Evolutionary conservation across 1,140 invertebrate genomes (phyloP), one percentile per base, ranked within the genome.

Genomic region (Hetaerina americana): DNA sequence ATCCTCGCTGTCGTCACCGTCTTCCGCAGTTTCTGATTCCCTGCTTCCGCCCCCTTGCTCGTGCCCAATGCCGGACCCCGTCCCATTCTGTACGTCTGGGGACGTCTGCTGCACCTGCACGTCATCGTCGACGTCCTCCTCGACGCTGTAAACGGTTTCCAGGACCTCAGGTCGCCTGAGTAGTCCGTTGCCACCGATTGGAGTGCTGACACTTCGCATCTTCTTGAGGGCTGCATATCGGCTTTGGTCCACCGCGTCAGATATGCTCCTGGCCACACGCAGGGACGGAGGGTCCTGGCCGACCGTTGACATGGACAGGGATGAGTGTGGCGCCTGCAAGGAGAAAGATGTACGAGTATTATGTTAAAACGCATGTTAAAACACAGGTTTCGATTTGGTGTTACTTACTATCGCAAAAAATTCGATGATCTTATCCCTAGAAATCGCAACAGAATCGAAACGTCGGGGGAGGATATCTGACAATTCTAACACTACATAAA

Each of bases 81-180:
- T 78, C n/a, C 25, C 77, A 75, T 57, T 79, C 80, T 26, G 77
- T 75, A 84, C 68, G 83, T 81, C 74, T 83, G 24, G 80, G 76
- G 27, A 81, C 83, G 66, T 85, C 24, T 85, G 79, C 27, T 84
- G 86, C 74, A 86, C 86, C 70, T 84, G 85, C n/a, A 81, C 84
- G 72, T 87, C 86, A 31, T 84, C 85, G 73, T 92, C 90, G 0
- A 81, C 88, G 79, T 92, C 91, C 77, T 93, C 91, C 77, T 93
- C 91, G 0, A 93, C 90, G 74, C 90, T 92, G 79, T 92, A 93
- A 0, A 93, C 91, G 0, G 91, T 93, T 77, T 93, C 91, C n/a
- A 93, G 80, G 22, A 93, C 89, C 74, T 92, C 91, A 0, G 91
- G 90, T 72, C 90, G 83, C 26, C 90, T 82, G 1, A 92, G 78